Evolutionary conservation across 1,140 invertebrate genomes (phyloP).

Genomic region (Trissolcus basalis): DNA sequence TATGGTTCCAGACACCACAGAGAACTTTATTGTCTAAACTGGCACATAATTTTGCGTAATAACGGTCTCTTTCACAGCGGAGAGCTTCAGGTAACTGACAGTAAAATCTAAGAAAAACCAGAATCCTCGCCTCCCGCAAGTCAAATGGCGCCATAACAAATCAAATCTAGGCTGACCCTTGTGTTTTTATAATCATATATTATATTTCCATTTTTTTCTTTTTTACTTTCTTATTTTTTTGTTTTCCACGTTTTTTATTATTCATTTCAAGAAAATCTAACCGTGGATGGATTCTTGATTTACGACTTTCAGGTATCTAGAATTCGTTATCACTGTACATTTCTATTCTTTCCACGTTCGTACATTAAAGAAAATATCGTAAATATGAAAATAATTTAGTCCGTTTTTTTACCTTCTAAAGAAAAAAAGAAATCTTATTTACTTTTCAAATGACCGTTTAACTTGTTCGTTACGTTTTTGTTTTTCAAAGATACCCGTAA

Average conservation of each 20-base stretch:
- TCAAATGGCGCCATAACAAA: constrained; percentile 60
- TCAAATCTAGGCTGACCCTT: constrained; percentile 28
- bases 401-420: constrained; percentile 4
- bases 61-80: constrained; percentile 32
- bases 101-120: constrained; percentile 44
- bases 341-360: constrained; percentile 19
- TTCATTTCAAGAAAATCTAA: constrained; percentile 6
- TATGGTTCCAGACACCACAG: constrained; percentile 26
- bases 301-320: constrained; percentile 28
- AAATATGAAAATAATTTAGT: constrained; percentile 23
- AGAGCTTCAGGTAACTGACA: constrained; percentile 47
- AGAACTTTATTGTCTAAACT: constrained; percentile 54
- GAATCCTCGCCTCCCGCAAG: constrained; percentile 16
- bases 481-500: neutral
- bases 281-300: constrained; percentile 27
- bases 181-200: constrained; percentile 21
- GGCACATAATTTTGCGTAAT: constrained; percentile 68
- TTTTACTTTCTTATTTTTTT: constrained; percentile 8
- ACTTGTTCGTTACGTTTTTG: neutral
- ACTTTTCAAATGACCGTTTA: constrained; percentile 3
- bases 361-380: constrained; percentile 9
- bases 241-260: constrained; percentile 5
- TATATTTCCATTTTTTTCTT: constrained; percentile 20
- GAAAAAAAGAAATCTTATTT: constrained; percentile 7
- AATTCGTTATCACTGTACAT: constrained; percentile 33